Percentiles rank a stretch among this genome's conserved stretches.
Conservation (phyloP, 2,797 vertebrate genomes). For the Halcyon leucocephala region DNA sequence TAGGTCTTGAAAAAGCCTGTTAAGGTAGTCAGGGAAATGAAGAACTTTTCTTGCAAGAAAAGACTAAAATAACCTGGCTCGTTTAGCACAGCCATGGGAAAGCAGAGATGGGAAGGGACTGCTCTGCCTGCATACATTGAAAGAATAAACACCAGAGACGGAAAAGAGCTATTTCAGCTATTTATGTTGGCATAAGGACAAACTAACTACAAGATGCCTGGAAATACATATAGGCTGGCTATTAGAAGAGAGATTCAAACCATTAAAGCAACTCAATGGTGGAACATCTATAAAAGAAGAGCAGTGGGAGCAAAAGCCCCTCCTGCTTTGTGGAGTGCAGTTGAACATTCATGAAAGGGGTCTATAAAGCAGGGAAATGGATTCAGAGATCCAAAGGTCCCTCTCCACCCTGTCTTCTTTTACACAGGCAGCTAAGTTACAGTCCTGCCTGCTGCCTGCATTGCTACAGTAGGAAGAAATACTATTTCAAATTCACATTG, state of each 20-base stretch:
- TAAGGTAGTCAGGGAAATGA: neutral
- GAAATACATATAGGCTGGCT: neutral
- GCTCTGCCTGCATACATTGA: neutral
- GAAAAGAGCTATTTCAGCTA: constrained; percentile 5
- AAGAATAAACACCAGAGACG: neutral
- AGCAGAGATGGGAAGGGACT: neutral
- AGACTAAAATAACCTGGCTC: neutral
- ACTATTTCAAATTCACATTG: neutral
- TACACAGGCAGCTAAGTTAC: neutral
- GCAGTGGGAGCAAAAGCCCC: neutral
- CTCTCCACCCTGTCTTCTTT: neutral
- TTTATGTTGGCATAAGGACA: neutral
- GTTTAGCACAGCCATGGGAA: neutral
- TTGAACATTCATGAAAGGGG: neutral
- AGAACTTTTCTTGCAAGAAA: neutral
- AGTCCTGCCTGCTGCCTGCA: accelerated
- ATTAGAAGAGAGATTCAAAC: neutral
- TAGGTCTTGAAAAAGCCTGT: neutral
- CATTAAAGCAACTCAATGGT: neutral
- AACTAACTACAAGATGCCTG: neutral
- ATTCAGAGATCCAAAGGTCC: neutral
- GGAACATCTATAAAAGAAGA: neutral
- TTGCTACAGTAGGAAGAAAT: neutral
- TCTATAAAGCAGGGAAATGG: neutral
- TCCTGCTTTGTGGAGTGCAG: neutral